Base-by-base conservation (phyloP, 1,140 invertebrate genomes). In the Arctopsyche grandis region DNA sequence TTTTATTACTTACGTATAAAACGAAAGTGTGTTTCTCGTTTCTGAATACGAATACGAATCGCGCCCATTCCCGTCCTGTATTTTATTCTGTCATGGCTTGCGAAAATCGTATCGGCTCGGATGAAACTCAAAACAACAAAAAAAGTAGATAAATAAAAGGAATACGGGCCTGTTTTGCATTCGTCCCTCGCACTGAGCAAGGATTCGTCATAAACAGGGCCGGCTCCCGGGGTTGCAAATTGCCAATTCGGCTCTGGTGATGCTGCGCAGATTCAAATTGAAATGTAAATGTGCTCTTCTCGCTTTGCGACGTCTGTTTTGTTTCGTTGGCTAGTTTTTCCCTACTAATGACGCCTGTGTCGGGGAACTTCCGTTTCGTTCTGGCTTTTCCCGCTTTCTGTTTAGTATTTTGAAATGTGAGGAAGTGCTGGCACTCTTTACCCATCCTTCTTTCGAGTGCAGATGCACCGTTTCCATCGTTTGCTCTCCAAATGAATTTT, bases 161-260 rank as follows among this genome's bases (percentile, higher is more conserved):
- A 75, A 48, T 26, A 26, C 19, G 29, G 29, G 9, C 19, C 73
- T 26, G 52, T 10, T 58, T 75, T 29, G 73, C 73, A 75, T 75
- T 29, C 69, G 16, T 16, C 16, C 38, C 44, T 9, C 48, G 22
- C 24, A 52, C 12, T 22, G 12, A 12, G 24, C 19, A n/a, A 56
- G 22, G 46, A 75, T 75, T 75, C 73, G 52, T 58, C 73, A 75
- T 75, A 75, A 75, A 75, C 73, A 43, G 48, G 16, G 9, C 73
- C 10, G 48, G 14, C 26, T 29, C 22, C 5, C 3, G 21, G 7
- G 16, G 24, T 22, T 9, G 24, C 43, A 76, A 76, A 63, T 63
- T 76, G 58, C 14, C 56, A 60, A 38, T 60, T 26, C 16, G 38
- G 29, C 19, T 22, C 71, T n/a, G 24, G 29, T 38, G 63, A 10